Percentiles rank a stretch among this genome's conserved stretches.
These are phyloP conservation scores for Eupithecia exiguata DNA, from an alignment of 2,888 invertebrate genomes.

Conservation along the genomic window DNA sequence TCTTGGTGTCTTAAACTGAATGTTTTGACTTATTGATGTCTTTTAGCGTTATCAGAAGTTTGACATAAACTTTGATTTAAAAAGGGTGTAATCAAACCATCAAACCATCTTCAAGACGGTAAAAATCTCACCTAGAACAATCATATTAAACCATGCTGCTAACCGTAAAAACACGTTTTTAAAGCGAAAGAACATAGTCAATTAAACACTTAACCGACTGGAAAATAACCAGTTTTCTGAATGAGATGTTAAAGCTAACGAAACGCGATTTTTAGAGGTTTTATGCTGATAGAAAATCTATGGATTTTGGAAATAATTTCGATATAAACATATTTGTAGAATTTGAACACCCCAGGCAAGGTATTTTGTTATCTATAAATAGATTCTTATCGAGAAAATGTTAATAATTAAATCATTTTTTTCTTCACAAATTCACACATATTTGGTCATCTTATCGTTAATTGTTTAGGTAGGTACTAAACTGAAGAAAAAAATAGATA, in stretches of 20 bases:
- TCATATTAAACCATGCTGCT: slow-evolving; percentile 18
- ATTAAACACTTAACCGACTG: slow-evolving; percentile 27
- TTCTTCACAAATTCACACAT: too few relatives aligned
- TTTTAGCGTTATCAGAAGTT: background rate
- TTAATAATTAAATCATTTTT: too few relatives aligned
- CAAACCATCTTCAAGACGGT: too few relatives aligned
- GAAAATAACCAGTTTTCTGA: slow-evolving; percentile 17
- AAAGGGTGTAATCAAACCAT: background rate
- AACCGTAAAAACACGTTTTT: slow-evolving; percentile 11
- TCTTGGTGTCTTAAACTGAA: too few relatives aligned
- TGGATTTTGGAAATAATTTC: background rate
- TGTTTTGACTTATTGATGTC: too few relatives aligned
- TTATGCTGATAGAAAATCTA: background rate
- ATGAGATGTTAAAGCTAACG: background rate
- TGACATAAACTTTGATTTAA: background rate
- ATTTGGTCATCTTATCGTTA: too few relatives aligned
- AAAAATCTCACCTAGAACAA: background rate
- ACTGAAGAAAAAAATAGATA: too few relatives aligned
- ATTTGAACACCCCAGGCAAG: background rate
- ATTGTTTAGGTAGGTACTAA: too few relatives aligned
- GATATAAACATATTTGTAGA: background rate
- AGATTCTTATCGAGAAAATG: too few relatives aligned
- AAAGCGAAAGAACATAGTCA: slow-evolving; percentile 18
- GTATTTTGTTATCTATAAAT: too few relatives aligned
- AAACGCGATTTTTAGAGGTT: background rate